These are phyloP conservation scores for Connochaetes taurinus DNA, from an alignment of 2,113 vertebrate species.

Conservation along the genomic window DNA sequence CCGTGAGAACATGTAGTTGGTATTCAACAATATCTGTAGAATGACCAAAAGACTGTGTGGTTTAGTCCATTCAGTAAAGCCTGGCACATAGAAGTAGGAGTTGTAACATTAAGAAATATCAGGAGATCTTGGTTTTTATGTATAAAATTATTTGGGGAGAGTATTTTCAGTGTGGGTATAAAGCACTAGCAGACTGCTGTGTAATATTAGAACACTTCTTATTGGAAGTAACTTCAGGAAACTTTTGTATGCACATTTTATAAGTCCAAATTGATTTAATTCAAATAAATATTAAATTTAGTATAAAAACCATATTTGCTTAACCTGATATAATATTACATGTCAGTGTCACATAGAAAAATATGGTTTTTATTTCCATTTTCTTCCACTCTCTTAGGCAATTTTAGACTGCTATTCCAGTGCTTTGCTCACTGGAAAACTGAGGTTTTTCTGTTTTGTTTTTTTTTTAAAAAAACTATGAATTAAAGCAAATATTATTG, in stretches of 20 bases:
- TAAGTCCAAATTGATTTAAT: not conserved
- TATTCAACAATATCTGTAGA: not conserved
- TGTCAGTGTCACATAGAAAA: not conserved
- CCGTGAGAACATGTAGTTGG: not conserved
- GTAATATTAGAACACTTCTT: not conserved
- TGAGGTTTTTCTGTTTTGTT: not conserved
- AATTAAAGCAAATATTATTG: not conserved
- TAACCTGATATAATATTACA: not conserved
- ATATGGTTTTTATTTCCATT: not conserved
- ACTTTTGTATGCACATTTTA: not conserved
- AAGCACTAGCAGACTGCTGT: not conserved
- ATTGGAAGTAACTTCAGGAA: conserved; percentile 26
- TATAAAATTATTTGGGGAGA: not conserved
- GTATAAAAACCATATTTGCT: not conserved
- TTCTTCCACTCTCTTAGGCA: not conserved
- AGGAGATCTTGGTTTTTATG: not conserved
- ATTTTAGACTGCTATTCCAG: not conserved
- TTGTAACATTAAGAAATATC: not conserved
- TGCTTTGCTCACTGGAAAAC: not conserved
- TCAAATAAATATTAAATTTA: not conserved
- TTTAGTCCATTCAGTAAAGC: not conserved
- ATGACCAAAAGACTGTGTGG: not conserved
- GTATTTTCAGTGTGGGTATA: not conserved
- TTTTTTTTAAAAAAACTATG: not conserved
- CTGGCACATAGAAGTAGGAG: not conserved